Conservation (phyloP, 1,140 invertebrate species). For the Drosophila repletoides region DNA sequence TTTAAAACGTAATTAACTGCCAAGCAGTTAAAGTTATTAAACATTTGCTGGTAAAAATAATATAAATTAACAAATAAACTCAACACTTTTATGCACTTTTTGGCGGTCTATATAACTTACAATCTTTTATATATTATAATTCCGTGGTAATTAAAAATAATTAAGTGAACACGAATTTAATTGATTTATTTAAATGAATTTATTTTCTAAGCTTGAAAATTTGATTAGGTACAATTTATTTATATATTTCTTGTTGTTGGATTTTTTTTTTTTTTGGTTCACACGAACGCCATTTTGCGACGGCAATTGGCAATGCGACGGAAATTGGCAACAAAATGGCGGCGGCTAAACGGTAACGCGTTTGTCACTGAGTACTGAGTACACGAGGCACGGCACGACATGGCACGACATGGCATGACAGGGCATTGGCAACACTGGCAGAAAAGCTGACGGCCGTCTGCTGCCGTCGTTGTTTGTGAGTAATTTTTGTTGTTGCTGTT, state of each 20-base stretch:
- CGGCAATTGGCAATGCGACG: slow-evolving; percentile 46
- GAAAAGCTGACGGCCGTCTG: slow-evolving; percentile 59
- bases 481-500: slow-evolving; percentile 17
- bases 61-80: too few species aligned
- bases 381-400: slow-evolving; percentile 25
- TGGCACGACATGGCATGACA: slow-evolving; percentile 7
- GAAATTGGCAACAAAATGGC: slow-evolving; percentile 39
- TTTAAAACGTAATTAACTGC: too few species aligned
- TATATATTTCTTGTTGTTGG: neutral
- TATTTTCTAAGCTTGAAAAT: too few species aligned
- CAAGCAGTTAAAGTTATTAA: too few species aligned
- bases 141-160: too few species aligned
- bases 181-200: neutral
- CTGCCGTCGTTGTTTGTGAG: slow-evolving; percentile 53
- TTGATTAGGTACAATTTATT: too few species aligned
- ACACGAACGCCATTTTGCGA: slow-evolving; percentile 46
- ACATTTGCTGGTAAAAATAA: too few species aligned
- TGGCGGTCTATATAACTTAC: too few species aligned
- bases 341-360: slow-evolving; percentile 23
- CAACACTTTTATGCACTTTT: too few species aligned
- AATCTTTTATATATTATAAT: too few species aligned
- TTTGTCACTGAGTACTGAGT: slow-evolving; percentile 27
- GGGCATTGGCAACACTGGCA: slow-evolving; percentile 60
- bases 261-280: slow-evolving; percentile 3
- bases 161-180: too few species aligned